These are phyloP conservation scores for Murina feae DNA, from an alignment of 2,113 vertebrate genomes.

Conservation along the genomic window DNA sequence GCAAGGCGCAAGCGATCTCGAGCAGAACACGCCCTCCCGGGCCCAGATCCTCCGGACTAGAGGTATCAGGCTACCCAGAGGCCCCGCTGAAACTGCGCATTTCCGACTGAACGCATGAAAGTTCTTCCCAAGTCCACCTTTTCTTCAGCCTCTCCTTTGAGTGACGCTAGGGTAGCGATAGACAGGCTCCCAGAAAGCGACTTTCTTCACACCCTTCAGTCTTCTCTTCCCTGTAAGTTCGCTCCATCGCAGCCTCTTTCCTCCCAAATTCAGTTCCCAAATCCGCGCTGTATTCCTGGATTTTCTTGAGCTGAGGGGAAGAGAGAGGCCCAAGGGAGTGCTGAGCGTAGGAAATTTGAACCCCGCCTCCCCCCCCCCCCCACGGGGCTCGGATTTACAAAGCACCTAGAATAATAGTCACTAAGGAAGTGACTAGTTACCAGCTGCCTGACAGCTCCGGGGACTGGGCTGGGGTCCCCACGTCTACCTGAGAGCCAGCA, in stretches of 20 bases:
- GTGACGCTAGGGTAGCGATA: background rate
- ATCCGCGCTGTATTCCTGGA: accelerated
- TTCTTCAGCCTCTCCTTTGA: background rate
- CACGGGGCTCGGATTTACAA: background rate
- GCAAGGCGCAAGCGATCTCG: conserved; percentile 54
- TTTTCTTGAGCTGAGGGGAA: accelerated
- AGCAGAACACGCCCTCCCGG: background rate
- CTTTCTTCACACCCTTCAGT: background rate
- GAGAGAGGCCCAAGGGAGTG: background rate
- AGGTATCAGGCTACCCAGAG: background rate
- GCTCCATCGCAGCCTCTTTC: background rate
- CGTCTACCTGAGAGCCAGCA: background rate
- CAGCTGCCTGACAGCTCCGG: background rate
- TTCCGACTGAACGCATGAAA: background rate
- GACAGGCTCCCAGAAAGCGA: background rate
- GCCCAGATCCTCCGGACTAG: background rate
- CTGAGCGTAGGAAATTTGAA: background rate
- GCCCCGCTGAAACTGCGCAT: background rate
- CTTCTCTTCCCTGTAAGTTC: background rate
- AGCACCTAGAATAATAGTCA: background rate
- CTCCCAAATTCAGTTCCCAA: background rate
- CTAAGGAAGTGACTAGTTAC: background rate
- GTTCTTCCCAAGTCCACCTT: background rate
- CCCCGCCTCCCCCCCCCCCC: too few relatives aligned
- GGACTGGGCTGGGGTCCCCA: background rate